Percentiles rank a stretch among this genome's conserved stretches.
phyloP scores from a whole-genome alignment of 2,113 vertebrate species.

The Hippocampus zosterae region DNA sequence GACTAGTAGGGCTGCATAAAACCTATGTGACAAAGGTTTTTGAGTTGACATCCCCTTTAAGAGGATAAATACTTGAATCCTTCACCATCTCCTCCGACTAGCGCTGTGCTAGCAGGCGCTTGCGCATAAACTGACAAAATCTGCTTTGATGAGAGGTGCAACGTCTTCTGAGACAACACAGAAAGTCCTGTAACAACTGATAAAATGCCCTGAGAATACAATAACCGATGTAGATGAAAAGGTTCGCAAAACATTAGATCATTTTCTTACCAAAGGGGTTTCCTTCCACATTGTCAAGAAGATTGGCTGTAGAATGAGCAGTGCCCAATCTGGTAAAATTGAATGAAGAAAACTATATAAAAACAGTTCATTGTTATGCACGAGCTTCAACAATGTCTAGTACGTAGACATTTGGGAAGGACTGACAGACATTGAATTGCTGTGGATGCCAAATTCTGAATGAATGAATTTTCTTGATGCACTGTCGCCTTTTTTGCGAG shows the following conservation, averaged over 20 bases:
- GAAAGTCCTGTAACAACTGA: too few relatives aligned
- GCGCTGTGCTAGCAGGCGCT: too few relatives aligned
- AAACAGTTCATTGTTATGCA: background rate
- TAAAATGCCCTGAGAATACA: too few relatives aligned
- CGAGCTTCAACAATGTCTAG: background rate
- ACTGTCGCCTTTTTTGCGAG: background rate
- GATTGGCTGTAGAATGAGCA: constrained; percentile 89
- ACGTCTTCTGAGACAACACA: too few relatives aligned
- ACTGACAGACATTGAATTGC: background rate
- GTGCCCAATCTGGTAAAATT: constrained; percentile 77
- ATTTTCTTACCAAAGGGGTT: constrained; percentile 81
- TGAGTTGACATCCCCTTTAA: too few relatives aligned
- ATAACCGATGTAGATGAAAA: background rate
- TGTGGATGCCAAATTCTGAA: background rate
- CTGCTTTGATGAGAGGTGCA: too few relatives aligned
- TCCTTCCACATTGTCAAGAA: constrained; percentile 89
- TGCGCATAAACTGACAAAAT: too few relatives aligned
- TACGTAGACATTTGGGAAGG: background rate
- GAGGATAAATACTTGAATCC: too few relatives aligned
- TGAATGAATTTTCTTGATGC: background rate
- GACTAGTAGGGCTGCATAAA: too few relatives aligned
- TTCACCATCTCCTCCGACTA: too few relatives aligned
- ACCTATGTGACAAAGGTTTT: too few relatives aligned
- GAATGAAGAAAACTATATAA: constrained; percentile 44
- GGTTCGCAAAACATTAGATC: background rate